Base-by-base conservation (phyloP, 2,113 vertebrate species). In the Hippocampus zosterae region DNA sequence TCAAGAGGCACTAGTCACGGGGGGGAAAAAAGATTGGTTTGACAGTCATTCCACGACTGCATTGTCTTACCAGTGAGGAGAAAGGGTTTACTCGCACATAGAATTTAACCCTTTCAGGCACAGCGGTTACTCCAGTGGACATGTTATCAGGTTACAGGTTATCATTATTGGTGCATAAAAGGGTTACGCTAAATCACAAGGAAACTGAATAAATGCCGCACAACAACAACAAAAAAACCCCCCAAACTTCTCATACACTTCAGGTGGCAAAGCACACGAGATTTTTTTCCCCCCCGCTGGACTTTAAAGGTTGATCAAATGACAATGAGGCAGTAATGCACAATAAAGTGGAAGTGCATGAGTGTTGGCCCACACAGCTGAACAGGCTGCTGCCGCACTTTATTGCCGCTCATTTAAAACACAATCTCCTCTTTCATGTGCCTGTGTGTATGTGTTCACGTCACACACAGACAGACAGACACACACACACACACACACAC, bases 341-440 rank as follows among this genome's bases (percentile, higher is more conserved):
- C 63, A 27, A 48, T 46, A 65, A 65, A 46, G 63, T 25, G 63
- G 42, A 65, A 46, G 41, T 27, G 63, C 15, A 46, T 46, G 42
- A 46, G 41, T 59, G 50, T 33, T 62, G 29, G 42, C 41, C 13
- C 29, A 42, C 41, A 56, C 52, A 60, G 56, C 41, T 48, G 57
- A 71, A 57, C 61, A 59, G 33, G 62, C 64, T 52, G 46, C 46
- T 27, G 52, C 55, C 62, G 1, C 2, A 50, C 44, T 87, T 84
- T 88, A 84, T 80, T 77, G 80, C 57, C 52, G 79, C 79, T 57
- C 76, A 75, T 78, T 74, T 79, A 73, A 73, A 79, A 84, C 81
- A 76, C 78, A 81, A 74, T 67, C 79, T 81, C 42, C 55, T 70
- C 83, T 86, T 87, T 88, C 80, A 86, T 85, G 46, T 78, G 56